phyloP scores from a whole-genome alignment of 2,888 invertebrate species.

The Drosophila suboccidentalis region DNA sequence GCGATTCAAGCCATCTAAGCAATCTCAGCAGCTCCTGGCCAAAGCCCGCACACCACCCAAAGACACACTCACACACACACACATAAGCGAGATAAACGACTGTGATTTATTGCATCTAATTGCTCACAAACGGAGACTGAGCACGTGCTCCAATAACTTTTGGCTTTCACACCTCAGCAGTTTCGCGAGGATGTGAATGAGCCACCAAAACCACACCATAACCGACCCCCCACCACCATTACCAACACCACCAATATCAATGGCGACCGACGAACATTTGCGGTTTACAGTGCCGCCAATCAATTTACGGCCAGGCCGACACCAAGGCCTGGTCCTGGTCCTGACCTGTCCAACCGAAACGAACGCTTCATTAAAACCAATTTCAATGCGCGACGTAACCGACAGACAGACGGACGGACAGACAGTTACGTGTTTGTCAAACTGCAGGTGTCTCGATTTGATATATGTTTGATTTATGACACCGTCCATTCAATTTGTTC shows the following conservation, averaged over 20 bases:
- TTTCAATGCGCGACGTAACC: conserved; percentile 56
- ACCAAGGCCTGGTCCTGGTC: background rate
- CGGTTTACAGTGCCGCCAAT: conserved; percentile 58
- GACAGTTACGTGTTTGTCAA: conserved; percentile 30
- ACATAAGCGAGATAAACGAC: conserved; percentile 53
- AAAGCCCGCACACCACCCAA: conserved; percentile 27
- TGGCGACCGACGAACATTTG: conserved; percentile 43
- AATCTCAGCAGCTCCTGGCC: conserved; percentile 43
- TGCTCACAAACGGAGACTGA: conserved; percentile 61
- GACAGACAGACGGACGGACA: conserved; percentile 7
- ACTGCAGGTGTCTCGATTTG: conserved; percentile 31
- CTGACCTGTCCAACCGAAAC: conserved; percentile 45
- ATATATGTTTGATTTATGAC: conserved; percentile 34
- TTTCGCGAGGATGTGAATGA: conserved; percentile 47
- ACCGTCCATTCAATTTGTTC: conserved; percentile 12
- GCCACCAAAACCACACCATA: conserved; percentile 22
- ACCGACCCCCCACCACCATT: background rate
- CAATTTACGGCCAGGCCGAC: conserved; percentile 44
- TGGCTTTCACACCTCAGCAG: conserved; percentile 68
- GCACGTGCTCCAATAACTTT: conserved; percentile 79
- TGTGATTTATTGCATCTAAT: conserved; percentile 78
- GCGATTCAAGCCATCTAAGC: conserved; percentile 34
- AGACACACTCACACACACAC: conserved; percentile 1
- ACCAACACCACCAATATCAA: conserved; percentile 12
- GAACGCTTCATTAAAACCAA: conserved; percentile 73